phyloP scores from a whole-genome alignment of 2,113 vertebrate genomes.

The Charadrius vociferus region DNA sequence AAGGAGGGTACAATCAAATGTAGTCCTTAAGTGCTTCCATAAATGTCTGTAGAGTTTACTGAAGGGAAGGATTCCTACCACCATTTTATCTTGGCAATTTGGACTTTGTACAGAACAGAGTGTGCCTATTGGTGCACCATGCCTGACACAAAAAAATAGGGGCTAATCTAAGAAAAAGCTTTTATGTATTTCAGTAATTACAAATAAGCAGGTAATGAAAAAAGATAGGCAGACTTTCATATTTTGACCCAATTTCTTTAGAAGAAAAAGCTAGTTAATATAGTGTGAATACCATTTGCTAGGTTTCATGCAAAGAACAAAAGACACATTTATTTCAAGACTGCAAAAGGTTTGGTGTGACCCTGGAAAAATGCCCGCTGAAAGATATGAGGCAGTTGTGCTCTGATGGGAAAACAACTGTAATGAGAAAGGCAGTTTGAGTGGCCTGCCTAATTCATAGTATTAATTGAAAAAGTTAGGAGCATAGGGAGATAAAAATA shows the following conservation, averaged over 20 bases:
- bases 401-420: background rate
- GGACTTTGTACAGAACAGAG: background rate
- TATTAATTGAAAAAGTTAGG: background rate
- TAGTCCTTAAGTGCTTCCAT: background rate
- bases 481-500: background rate
- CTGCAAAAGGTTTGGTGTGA: background rate
- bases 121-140: background rate
- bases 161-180: background rate
- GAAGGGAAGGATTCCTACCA: background rate
- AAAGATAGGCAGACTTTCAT: background rate
- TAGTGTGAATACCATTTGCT: background rate
- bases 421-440: background rate
- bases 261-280: background rate
- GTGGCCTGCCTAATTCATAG: background rate
- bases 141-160: background rate
- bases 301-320: background rate
- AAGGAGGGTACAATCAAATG: background rate
- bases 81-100: background rate
- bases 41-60: background rate
- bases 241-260: background rate
- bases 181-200: background rate
- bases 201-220: background rate
- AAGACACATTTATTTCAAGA: background rate
- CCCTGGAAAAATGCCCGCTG: background rate
- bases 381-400: background rate